Percentiles rank a stretch among this genome's conserved stretches.
phyloP scores from a whole-genome alignment of 2,797 vertebrate species.

The Octomys mimax region DNA sequence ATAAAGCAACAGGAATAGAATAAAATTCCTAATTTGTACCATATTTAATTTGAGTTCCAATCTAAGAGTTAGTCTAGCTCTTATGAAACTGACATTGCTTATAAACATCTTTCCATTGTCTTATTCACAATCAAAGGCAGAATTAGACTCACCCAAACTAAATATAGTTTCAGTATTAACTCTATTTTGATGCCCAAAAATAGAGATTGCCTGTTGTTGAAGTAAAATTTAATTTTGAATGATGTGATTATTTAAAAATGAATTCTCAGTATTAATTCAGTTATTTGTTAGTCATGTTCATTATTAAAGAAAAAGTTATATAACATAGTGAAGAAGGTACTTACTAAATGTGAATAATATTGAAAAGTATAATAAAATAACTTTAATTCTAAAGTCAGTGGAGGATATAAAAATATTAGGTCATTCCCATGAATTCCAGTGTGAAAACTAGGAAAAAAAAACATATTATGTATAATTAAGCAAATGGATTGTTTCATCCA shows the following conservation, averaged over 20 bases:
- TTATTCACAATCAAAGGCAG: slow-evolving; percentile 65
- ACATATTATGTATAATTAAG: not conserved
- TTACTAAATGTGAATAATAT: not conserved
- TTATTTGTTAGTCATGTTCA: slow-evolving; percentile 71
- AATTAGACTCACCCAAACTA: slow-evolving; percentile 23
- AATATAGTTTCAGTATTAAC: slow-evolving; percentile 70
- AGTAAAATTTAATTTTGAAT: slow-evolving; percentile 71
- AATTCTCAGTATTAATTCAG: slow-evolving; percentile 76
- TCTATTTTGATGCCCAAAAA: slow-evolving; percentile 79
- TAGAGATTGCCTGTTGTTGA: slow-evolving; percentile 75
- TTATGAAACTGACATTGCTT: slow-evolving; percentile 71
- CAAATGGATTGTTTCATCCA: not conserved
- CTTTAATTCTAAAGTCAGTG: not conserved
- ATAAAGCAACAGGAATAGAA: slow-evolving; percentile 44
- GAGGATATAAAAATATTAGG: not conserved
- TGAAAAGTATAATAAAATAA: not conserved
- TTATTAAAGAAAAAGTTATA: slow-evolving; percentile 41
- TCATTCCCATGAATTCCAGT: not conserved
- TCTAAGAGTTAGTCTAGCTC: not conserved
- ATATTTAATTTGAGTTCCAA: slow-evolving; percentile 58
- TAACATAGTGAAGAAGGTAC: not conserved
- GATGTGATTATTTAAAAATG: slow-evolving; percentile 84
- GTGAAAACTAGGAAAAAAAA: not conserved
- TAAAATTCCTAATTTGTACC: not conserved
- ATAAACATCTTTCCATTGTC: slow-evolving; percentile 40